phyloP scores from a whole-genome alignment of 2,113 vertebrate genomes.

The Herpetotheres cachinnans region DNA sequence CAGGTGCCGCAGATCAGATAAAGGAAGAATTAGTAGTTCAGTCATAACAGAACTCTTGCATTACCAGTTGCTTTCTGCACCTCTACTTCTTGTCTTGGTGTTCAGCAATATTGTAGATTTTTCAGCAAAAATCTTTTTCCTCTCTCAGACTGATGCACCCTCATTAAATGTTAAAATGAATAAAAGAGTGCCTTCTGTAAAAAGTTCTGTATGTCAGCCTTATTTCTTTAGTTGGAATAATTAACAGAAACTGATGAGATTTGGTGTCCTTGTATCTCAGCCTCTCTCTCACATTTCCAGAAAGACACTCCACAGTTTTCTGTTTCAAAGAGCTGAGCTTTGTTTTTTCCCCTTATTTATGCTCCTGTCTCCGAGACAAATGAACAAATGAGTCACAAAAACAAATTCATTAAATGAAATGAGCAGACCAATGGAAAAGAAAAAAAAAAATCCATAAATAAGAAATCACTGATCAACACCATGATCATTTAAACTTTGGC shows the following conservation, averaged over 20 bases:
- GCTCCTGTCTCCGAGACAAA: neutral
- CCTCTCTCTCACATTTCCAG: neutral
- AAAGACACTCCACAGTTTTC: neutral
- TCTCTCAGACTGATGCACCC: neutral
- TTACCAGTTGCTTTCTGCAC: neutral
- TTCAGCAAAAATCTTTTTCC: neutral
- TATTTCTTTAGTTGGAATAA: neutral
- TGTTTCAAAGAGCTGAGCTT: neutral
- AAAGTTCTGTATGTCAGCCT: neutral
- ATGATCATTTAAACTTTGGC: slow-evolving; percentile 53
- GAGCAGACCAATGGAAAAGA: neutral
- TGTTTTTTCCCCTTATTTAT: neutral
- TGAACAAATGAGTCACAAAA: neutral
- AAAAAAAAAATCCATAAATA: slow-evolving; percentile 48
- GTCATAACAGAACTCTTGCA: neutral
- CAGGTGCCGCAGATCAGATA: neutral
- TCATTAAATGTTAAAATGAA: neutral
- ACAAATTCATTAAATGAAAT: slow-evolving; percentile 32
- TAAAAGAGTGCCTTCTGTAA: neutral
- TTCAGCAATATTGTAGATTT: neutral
- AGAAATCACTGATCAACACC: slow-evolving; percentile 55
- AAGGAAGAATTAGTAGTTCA: neutral
- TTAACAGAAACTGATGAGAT: neutral
- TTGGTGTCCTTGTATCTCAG: neutral
- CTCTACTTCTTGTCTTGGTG: neutral